Conservation (phyloP, 2,888 invertebrate species). For the Lysandra bellargus region DNA sequence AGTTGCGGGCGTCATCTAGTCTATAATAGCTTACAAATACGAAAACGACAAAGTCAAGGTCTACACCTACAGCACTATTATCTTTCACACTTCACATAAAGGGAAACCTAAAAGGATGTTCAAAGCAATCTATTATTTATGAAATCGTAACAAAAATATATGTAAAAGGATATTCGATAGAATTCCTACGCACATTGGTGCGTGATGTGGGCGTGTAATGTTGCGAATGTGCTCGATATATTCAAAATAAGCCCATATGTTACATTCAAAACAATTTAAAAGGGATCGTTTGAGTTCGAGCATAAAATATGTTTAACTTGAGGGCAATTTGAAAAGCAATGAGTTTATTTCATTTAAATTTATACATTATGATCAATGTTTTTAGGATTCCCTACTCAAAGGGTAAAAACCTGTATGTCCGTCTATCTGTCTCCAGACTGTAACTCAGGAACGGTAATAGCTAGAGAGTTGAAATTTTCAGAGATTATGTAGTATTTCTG, state of each 20-base stretch:
- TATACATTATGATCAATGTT: no score
- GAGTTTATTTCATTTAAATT: not conserved
- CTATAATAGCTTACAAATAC: not conserved
- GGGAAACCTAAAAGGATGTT: not conserved
- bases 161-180: not conserved
- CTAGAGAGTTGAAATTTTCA: no score
- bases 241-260: not conserved
- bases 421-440: no score
- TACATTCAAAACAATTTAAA: not conserved
- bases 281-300: not conserved
- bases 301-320: not conserved
- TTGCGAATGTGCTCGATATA: not conserved
- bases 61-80: not conserved
- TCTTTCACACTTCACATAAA: not conserved
- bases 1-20: no score
- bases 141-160: not conserved
- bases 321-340: not conserved
- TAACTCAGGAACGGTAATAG: no score
- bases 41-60: not conserved
- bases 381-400: no score
- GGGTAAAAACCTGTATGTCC: no score
- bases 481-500: no score
- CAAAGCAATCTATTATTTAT: constrained; percentile 1
- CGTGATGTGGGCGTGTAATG: not conserved
- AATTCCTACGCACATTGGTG: not conserved